Evolutionary conservation across 2,113 vertebrate genomes (phyloP).

Genomic region (Sminthopsis crassicaudata): DNA sequence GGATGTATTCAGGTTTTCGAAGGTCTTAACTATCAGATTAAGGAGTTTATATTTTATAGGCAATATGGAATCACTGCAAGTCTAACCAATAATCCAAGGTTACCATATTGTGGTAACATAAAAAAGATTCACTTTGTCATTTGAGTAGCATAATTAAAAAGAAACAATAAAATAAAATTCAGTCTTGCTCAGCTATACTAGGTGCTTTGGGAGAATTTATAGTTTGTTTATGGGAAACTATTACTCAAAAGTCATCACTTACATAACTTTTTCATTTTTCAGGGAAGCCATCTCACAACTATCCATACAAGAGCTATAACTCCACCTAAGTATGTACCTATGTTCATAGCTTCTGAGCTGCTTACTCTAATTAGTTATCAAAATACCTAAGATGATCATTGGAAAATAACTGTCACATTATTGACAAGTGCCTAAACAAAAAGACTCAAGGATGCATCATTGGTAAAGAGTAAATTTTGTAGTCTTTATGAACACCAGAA

Average conservation of each 20-base stretch:
- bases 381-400: background rate
- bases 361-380: constrained; percentile 31
- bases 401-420: constrained; percentile 15
- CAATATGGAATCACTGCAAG: background rate
- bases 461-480: background rate
- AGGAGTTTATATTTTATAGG: background rate
- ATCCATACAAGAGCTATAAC: background rate
- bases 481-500: background rate
- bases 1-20: background rate
- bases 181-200: background rate
- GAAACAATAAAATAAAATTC: background rate
- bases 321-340: constrained; percentile 15
- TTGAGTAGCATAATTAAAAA: background rate
- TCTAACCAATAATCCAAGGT: background rate
- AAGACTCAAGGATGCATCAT: background rate
- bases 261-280: background rate
- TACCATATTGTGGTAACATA: background rate
- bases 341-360: constrained; percentile 20
- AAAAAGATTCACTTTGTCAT: background rate
- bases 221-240: background rate
- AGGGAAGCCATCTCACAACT: background rate
- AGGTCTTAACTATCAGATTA: background rate
- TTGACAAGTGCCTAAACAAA: constrained; percentile 5
- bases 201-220: background rate
- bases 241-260: constrained; percentile 22